Evolutionary conservation across 2,888 invertebrate genomes (phyloP).

Genomic region (Oconnorella tubifera): DNA sequence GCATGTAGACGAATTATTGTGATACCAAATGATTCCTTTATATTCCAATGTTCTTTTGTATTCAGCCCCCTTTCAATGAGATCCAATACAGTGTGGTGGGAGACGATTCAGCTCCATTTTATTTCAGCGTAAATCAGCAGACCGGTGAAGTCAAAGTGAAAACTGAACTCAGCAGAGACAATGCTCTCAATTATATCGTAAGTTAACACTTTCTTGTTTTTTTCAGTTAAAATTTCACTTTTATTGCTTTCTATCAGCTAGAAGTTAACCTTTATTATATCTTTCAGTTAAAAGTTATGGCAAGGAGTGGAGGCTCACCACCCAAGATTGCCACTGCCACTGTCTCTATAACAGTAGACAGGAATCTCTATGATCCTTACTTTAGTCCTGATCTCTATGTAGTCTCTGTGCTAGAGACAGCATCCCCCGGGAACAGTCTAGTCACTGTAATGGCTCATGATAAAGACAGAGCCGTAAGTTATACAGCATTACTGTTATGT

Average conservation of each 20-base stretch:
- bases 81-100: constrained; percentile 29
- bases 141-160: constrained; percentile 35
- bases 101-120: constrained; percentile 34
- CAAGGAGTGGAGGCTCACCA: constrained; percentile 43
- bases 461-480: constrained; percentile 26
- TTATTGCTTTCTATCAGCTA: too few relatives aligned
- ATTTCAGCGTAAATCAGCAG: constrained; percentile 37
- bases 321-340: constrained; percentile 33
- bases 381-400: constrained; percentile 29
- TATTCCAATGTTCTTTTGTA: constrained; percentile 9
- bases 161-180: constrained; percentile 31
- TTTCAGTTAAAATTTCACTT: too few relatives aligned
- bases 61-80: constrained; percentile 27
- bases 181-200: constrained; percentile 30
- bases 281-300: constrained; percentile 42
- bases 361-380: constrained; percentile 30
- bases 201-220: too few relatives aligned
- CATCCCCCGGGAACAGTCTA: constrained; percentile 27
- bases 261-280: too few relatives aligned
- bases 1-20: too few relatives aligned
- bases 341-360: constrained; percentile 31
- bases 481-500: too few relatives aligned
- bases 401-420: constrained; percentile 35
- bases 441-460: constrained; percentile 37
- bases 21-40: too few relatives aligned